Conservation (phyloP, 2,113 vertebrate species). For the Burhinus bistriatus region DNA sequence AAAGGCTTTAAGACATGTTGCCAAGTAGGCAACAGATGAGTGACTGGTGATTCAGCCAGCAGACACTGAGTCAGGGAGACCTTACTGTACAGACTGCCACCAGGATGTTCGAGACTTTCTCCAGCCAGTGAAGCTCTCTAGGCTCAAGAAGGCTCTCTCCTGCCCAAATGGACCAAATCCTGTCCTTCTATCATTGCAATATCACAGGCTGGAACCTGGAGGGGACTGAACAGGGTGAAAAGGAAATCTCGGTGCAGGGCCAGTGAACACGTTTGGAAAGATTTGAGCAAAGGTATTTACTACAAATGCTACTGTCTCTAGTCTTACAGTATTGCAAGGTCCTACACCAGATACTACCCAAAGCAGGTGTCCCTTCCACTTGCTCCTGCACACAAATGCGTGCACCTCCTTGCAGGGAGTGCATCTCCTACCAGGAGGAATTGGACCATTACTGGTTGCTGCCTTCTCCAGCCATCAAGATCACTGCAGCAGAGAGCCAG, state of each 20-base stretch:
- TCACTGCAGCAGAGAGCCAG: accelerated
- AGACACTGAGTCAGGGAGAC: neutral
- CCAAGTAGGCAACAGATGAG: neutral
- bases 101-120: neutral
- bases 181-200: neutral
- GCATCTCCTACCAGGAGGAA: neutral
- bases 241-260: neutral
- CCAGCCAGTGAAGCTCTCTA: neutral
- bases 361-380: neutral
- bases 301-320: neutral
- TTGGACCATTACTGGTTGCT: accelerated
- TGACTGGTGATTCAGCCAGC: neutral
- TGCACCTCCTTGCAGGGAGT: neutral
- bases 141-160: neutral
- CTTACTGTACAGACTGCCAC: neutral
- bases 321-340: neutral
- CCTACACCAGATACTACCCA: neutral
- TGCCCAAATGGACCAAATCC: neutral
- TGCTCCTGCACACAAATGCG: neutral
- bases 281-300: neutral
- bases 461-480: neutral
- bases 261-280: neutral
- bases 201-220: neutral
- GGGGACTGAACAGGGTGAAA: neutral
- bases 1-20: neutral